A percentile compares a stretch with the other conserved stretches of the same genome.
These are phyloP conservation scores for Leptestheria dahalacensis DNA, from an alignment of 1,140 invertebrate genomes.

Conservation along the genomic window DNA sequence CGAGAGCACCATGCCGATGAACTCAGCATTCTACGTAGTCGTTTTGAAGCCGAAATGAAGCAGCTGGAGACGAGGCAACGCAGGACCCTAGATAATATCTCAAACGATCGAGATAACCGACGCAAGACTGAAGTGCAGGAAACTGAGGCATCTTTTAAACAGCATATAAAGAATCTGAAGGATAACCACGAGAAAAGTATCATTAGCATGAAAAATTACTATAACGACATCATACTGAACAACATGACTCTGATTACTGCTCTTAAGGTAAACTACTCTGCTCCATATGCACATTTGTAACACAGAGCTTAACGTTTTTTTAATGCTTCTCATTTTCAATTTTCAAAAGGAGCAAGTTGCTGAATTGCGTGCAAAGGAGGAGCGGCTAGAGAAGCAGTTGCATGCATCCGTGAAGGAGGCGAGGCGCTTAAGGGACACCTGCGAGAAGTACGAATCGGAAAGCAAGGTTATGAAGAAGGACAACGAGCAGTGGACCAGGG, in stretches of 20 bases:
- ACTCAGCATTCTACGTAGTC: slow-evolving; percentile 44
- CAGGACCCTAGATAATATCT: slow-evolving; percentile 52
- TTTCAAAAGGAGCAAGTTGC: slow-evolving; percentile 60
- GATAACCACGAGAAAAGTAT: slow-evolving; percentile 75
- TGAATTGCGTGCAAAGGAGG: slow-evolving; percentile 59
- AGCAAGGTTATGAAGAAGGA: slow-evolving; percentile 50
- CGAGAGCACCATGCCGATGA: slow-evolving; percentile 44
- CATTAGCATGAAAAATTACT: slow-evolving; percentile 79
- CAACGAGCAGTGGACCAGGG: slow-evolving; percentile 63
- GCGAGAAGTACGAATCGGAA: slow-evolving; percentile 50
- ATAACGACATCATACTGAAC: slow-evolving; percentile 82
- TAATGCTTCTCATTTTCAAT: not conserved
- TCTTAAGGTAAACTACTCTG: slow-evolving; percentile 44
- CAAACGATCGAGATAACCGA: slow-evolving; percentile 55
- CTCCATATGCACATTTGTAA: too few species aligned
- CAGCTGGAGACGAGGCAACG: slow-evolving; percentile 70
- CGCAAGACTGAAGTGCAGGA: slow-evolving; percentile 45
- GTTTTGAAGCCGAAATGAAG: slow-evolving; percentile 55
- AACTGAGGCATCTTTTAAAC: slow-evolving; percentile 20
- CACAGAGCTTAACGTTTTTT: too few species aligned
- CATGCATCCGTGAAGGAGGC: slow-evolving; percentile 49
- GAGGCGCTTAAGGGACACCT: slow-evolving; percentile 48
- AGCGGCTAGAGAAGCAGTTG: slow-evolving; percentile 52
- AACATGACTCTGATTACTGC: slow-evolving; percentile 69
- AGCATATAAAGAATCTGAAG: slow-evolving; percentile 60